These are phyloP conservation scores for Capromys pilorides DNA, from an alignment of 2,797 vertebrate genomes.

Conservation along the genomic window DNA sequence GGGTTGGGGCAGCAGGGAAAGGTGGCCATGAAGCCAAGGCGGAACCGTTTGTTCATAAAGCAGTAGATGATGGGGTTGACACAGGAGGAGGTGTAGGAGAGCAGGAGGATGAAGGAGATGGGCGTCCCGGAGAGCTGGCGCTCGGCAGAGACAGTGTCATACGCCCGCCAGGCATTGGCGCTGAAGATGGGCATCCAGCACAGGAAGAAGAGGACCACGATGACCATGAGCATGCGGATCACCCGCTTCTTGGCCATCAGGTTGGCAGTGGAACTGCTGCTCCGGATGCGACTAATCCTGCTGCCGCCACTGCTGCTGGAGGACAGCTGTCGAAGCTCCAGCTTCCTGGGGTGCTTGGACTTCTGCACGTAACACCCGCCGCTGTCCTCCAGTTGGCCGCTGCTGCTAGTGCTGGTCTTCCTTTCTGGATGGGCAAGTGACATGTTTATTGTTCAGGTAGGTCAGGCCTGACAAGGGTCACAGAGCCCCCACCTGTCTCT, in stretches of 20 bases:
- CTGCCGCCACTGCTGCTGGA: constrained; percentile 66
- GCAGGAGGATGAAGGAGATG: constrained; percentile 97
- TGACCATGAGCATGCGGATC: constrained; percentile 97
- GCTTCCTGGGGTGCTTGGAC: constrained; percentile 84
- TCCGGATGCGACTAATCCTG: constrained; percentile 85
- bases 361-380: constrained; percentile 94
- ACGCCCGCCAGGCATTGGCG: constrained; percentile 96
- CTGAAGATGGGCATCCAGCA: constrained; percentile 98
- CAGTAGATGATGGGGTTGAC: constrained; percentile 99
- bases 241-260: constrained; percentile 97
- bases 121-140: constrained; percentile 93
- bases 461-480: not conserved
- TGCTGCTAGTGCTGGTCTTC: constrained; percentile 84
- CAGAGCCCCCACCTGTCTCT: accelerated
- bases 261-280: constrained; percentile 91
- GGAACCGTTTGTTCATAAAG: constrained; percentile 98
- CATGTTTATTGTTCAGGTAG: not conserved
- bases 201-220: constrained; percentile 96
- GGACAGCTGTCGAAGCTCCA: constrained; percentile 84
- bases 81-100: constrained; percentile 97
- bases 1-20: constrained; percentile 89
- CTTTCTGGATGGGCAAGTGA: constrained; percentile 83
- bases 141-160: constrained; percentile 90
- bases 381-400: constrained; percentile 88
- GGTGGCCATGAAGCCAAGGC: constrained; percentile 91